Percentiles rank a stretch among this genome's conserved stretches.
Evolutionary conservation across 1,140 invertebrate species (phyloP).

Genomic region (Alviniconcha marisindica): DNA sequence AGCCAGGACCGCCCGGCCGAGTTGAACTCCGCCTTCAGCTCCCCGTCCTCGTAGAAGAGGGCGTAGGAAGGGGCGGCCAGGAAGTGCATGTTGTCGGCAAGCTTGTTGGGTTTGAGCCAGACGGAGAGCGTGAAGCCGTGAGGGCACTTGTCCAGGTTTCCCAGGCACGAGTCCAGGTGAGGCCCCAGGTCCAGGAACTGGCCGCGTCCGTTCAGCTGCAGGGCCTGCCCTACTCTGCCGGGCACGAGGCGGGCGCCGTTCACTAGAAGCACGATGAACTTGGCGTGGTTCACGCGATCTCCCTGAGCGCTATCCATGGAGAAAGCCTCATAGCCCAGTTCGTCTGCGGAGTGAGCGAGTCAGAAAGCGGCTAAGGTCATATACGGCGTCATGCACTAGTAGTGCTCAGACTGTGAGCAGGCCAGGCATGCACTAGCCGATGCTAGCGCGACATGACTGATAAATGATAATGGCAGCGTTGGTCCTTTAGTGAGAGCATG

Average conservation of each 20-base stretch:
- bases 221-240: slow-evolving; percentile 66
- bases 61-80: slow-evolving; percentile 69
- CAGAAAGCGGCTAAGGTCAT: slow-evolving; percentile 39
- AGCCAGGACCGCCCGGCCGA: slow-evolving; percentile 61
- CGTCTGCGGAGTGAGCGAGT: slow-evolving; percentile 52
- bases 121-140: slow-evolving; percentile 71
- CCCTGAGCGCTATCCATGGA: slow-evolving; percentile 65
- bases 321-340: slow-evolving; percentile 69
- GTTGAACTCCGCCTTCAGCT: slow-evolving; percentile 62
- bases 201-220: slow-evolving; percentile 61
- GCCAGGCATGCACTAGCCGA: slow-evolving; percentile 29
- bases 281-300: slow-evolving; percentile 56
- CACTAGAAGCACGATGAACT: slow-evolving; percentile 65
- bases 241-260: slow-evolving; percentile 63
- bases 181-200: slow-evolving; percentile 69
- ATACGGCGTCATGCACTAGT: slow-evolving; percentile 24
- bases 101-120: slow-evolving; percentile 63
- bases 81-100: slow-evolving; percentile 62
- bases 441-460: too few species aligned
- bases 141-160: slow-evolving; percentile 69
- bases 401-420: too few species aligned
- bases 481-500: too few species aligned
- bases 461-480: too few species aligned
- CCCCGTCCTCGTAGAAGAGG: slow-evolving; percentile 67
- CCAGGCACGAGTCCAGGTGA: slow-evolving; percentile 67